These are phyloP conservation scores for Dendrolimus kikuchii DNA, from an alignment of 1,140 invertebrate species.

Conservation along the genomic window DNA sequence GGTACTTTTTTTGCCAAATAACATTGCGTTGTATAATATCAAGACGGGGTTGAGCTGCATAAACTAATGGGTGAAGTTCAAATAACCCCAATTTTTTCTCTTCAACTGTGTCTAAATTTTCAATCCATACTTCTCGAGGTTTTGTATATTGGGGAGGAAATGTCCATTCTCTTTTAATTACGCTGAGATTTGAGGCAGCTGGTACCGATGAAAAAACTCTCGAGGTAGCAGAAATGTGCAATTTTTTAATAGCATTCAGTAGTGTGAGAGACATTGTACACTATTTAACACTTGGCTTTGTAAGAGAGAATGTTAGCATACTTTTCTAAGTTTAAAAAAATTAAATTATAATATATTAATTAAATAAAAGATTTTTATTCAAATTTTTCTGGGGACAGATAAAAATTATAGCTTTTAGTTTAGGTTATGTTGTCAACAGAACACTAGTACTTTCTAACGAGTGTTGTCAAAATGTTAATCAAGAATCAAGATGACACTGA, in stretches of 20 bases:
- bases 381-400: no score
- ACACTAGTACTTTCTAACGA: no score
- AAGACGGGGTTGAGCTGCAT: conserved; percentile 86
- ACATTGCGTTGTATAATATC: conserved; percentile 93
- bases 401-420: no score
- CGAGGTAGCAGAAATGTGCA: conserved; percentile 41
- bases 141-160: conserved; percentile 70
- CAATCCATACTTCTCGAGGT: conserved; percentile 91
- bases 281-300: not conserved
- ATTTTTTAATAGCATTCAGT: conserved; percentile 49
- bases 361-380: no score
- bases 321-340: conserved; percentile 3
- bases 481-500: no score
- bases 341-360: conserved; percentile 11
- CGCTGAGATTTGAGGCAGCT: conserved; percentile 24
- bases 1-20: conserved; percentile 90
- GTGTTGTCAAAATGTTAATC: no score
- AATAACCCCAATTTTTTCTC: conserved; percentile 89
- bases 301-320: not conserved
- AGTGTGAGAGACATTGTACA: conserved; percentile 38
- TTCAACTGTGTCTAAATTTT: conserved; percentile 86
- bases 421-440: no score
- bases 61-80: conserved; percentile 91
- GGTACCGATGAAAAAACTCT: conserved; percentile 29
- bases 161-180: conserved; percentile 63